phyloP scores from a whole-genome alignment of 2,888 invertebrate species.

The Eilema sororculum region DNA sequence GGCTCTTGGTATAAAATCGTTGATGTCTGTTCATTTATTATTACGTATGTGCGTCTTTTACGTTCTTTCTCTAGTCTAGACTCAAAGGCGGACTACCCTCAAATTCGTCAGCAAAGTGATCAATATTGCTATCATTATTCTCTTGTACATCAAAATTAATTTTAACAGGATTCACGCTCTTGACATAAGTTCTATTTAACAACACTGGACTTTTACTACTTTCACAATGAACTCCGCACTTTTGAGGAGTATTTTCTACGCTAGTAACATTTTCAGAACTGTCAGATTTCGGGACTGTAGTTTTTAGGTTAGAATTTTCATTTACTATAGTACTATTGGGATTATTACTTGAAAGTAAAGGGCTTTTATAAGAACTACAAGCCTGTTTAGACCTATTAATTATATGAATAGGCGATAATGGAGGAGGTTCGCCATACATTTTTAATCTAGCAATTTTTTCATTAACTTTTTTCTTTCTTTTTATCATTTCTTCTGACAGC shows the following conservation, averaged over 20 bases:
- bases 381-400: slow-evolving; percentile 72
- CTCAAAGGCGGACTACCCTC: slow-evolving; percentile 80
- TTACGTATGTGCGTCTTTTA: not conserved
- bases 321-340: slow-evolving; percentile 9
- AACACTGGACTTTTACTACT: slow-evolving; percentile 63
- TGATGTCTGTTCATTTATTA: too few relatives aligned
- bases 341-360: slow-evolving; percentile 58
- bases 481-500: slow-evolving; percentile 63
- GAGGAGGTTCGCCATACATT: slow-evolving; percentile 86
- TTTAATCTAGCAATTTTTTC: slow-evolving; percentile 83
- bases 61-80: slow-evolving; percentile 64
- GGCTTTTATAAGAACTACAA: slow-evolving; percentile 74
- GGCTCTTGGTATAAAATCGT: too few relatives aligned
- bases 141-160: slow-evolving; percentile 51
- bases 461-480: slow-evolving; percentile 68
- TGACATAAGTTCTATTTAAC: slow-evolving; percentile 63
- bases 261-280: slow-evolving; percentile 56
- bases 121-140: slow-evolving; percentile 53
- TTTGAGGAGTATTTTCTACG: slow-evolving; percentile 44
- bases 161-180: slow-evolving; percentile 67
- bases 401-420: slow-evolving; percentile 81
- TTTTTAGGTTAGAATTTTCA: slow-evolving; percentile 14
- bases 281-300: slow-evolving; percentile 27
- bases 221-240: slow-evolving; percentile 33
- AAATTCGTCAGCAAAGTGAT: slow-evolving; percentile 78